Evolutionary conservation across 2,797 vertebrate species (phyloP), one percentile per base, ranked within the genome.

Genomic region (Astyanax mexicanus): DNA sequence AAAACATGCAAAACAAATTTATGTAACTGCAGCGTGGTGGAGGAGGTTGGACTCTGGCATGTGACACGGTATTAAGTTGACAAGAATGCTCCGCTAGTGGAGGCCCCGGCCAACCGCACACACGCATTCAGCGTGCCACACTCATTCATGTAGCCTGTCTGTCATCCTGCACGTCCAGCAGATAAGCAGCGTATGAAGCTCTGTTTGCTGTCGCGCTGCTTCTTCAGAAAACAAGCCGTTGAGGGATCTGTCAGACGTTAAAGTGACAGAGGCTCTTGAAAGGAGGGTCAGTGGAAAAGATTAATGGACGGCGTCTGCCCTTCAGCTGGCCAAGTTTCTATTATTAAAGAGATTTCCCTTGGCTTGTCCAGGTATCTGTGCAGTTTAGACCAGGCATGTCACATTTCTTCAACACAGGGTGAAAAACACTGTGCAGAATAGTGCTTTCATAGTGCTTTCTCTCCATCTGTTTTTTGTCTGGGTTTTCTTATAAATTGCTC

Each of bases 31-130:
- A 76, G 83, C 83, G 84, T 64, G 23, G 80, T n/a, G n/a, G n/a
- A n/a, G 77, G 88, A 87, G 88, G 35, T 29, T 66, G 49, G 84
- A 80, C 70, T 42, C 66, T 80, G 81, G 79, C 88, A 86, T 88
- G 88, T 91, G 89, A 89, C 86, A 73, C 23, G 7, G 62, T 21
- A 8, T 84, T 87, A 84, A 69, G 87, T 89, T 91, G 89, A 89
- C 84, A 88, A 85, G 83, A 88, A 75, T 77, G 80, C 3, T 19
- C 85, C 88, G 90, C 88, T 19, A 88, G 85, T 52, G 32, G 85
- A 87, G 86, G 86, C 85, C 83, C 70, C 72, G 75, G 75, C 71
- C 82, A 81, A 72, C 84, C 74, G 19, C 55, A n/a, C 62, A 66
- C 81, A 81, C 66, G 19, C 79, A 73, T 69, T 66, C 84, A 83